Evolutionary conservation across 2,113 vertebrate genomes (phyloP), one percentile per base, ranked within the genome.

Genomic region (Lampris megalopsis): DNA sequence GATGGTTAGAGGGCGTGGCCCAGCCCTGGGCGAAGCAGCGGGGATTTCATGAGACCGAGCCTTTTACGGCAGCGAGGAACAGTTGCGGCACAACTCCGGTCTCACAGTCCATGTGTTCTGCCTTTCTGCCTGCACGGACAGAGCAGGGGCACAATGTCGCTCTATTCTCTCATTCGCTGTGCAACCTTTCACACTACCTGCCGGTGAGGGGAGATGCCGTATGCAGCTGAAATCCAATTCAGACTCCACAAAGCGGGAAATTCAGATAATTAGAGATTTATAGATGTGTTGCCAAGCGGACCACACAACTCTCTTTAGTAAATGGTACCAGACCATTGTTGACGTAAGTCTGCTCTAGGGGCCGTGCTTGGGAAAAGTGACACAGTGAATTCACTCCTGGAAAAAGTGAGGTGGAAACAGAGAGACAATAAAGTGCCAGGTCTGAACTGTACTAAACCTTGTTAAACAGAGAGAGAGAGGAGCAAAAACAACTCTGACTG

Each of bases 291-390:
- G 85, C 85, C 82, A 92, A 85, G 79, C 54, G 50, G 83, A 79
- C 78, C 68, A 42, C 80, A 76, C 75, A 74, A 76, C 48, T 64
- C 74, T 75, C 80, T 90, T 88, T 86, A 81, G 85, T 90, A 88
- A 93, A 87, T 4, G 38, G 71, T 90, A 88, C 85, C 91, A 93
- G 73, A 86, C 75, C 54, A 71, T 49, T 83, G 58, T 53, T 91
- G 86, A 91, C 41, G 66, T 59, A 83, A 65, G 63, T 48, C 57
- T 71, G 65, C 65, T 62, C 73, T 67, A 54, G 60, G 61, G 71
- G 24, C 24, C 24, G 24, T 0, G 24, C 24, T 24, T 24, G 24
- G 24, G 24, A 0, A 24, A 24, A 24, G 24, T 24, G 24, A 24
- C 24, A 24, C 24, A 24, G 24, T 24, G 24, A 24, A 24, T 24